Evolutionary conservation across 37 sponge, comb jelly and placozoan genomes (phyloP).

Genomic region (Crambe crambe): DNA sequence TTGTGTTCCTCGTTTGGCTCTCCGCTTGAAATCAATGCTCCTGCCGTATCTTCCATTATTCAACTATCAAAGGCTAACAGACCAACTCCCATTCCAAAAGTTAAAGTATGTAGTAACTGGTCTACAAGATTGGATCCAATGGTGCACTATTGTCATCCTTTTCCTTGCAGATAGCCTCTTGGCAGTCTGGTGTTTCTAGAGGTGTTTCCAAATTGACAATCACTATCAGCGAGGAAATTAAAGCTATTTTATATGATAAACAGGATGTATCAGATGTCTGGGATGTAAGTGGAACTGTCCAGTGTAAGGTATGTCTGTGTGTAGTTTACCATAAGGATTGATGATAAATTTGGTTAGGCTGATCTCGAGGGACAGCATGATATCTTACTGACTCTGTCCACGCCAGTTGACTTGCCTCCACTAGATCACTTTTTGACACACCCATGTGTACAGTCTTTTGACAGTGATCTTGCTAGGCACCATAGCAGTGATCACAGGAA

Average conservation of each 20-base stretch:
- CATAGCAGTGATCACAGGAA: constrained; percentile 7
- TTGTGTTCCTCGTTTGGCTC: constrained; percentile 71
- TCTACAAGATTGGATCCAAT: too few relatives aligned
- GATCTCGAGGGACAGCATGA: constrained; percentile 91
- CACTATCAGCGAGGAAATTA: constrained; percentile 68
- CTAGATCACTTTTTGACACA: constrained; percentile 74
- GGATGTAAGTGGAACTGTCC: constrained; percentile 74
- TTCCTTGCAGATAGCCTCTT: constrained; percentile 89
- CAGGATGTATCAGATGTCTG: constrained; percentile 56
- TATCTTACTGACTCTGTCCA: constrained; percentile 58
- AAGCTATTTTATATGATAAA: constrained; percentile 72
- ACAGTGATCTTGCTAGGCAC: neutral
- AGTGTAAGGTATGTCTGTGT: constrained; percentile 69
- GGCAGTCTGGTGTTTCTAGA: constrained; percentile 63
- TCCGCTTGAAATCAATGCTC: constrained; percentile 42
- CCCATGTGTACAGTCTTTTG: constrained; percentile 77
- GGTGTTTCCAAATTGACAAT: constrained; percentile 59
- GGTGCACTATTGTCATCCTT: neutral
- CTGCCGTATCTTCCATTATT: constrained; percentile 18
- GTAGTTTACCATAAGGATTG: neutral
- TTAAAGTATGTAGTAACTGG: constrained; percentile 48
- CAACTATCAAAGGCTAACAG: constrained; percentile 15
- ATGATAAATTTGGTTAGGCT: constrained; percentile 33
- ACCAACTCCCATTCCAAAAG: constrained; percentile 36
- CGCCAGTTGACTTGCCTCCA: constrained; percentile 54